Evolutionary conservation across 2,113 vertebrate species (phyloP).

Genomic region (Procavia capensis): DNA sequence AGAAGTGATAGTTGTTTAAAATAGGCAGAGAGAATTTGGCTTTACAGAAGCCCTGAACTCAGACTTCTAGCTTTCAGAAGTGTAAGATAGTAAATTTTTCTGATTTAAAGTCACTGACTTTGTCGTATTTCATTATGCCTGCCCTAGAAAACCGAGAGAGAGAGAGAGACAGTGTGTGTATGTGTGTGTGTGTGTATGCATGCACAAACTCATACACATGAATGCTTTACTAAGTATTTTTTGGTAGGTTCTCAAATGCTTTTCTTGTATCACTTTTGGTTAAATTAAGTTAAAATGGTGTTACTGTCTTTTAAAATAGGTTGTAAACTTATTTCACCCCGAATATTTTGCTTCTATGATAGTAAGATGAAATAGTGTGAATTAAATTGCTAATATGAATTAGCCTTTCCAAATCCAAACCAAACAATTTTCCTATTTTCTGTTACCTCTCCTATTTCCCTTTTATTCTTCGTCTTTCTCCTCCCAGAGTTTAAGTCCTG

Average conservation of each 20-base stretch:
- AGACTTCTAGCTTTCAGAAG: too few species aligned
- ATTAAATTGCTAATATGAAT: conserved; percentile 1
- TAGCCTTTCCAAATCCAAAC: not conserved
- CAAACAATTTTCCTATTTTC: not conserved
- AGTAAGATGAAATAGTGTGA: not conserved
- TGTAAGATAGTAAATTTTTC: too few species aligned
- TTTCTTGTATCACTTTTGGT: not conserved
- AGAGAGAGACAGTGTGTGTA: too few species aligned
- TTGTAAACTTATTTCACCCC: not conserved
- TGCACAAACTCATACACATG: too few species aligned
- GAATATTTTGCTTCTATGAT: not conserved
- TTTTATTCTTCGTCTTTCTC: not conserved
- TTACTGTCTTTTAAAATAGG: conserved; percentile 41
- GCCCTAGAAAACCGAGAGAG: too few species aligned
- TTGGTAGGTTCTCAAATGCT: not conserved
- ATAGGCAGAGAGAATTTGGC: too few species aligned
- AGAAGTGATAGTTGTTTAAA: too few species aligned
- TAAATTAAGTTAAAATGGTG: conserved; percentile 35
- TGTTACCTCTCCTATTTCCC: too few species aligned
- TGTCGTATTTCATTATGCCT: too few species aligned
- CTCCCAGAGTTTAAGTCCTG: not conserved
- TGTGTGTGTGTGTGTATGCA: not conserved
- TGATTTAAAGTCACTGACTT: too few species aligned
- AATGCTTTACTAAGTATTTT: not conserved
- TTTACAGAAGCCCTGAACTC: too few species aligned